Percentiles rank a stretch among this genome's conserved stretches.
Evolutionary conservation across 2,888 invertebrate species (phyloP).

Genomic region (Idaea biselata): DNA sequence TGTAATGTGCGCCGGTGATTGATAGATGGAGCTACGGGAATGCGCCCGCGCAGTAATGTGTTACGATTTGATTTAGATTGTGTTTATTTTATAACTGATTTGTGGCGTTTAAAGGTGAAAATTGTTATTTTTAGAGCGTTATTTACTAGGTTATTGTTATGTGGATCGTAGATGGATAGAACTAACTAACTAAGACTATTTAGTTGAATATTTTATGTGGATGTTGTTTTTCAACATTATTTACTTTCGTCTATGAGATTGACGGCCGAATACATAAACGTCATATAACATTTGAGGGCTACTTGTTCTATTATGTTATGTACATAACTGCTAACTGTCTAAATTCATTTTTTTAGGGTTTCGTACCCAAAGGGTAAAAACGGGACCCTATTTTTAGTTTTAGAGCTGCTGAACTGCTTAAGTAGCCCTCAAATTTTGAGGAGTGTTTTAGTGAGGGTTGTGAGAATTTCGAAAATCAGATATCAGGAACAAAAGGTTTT

Average conservation of each 20-base stretch:
- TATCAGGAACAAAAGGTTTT: too few relatives aligned
- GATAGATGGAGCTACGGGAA: constrained; percentile 67
- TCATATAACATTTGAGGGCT: too few relatives aligned
- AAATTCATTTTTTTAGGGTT: too few relatives aligned
- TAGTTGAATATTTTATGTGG: background rate
- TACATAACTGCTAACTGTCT: too few relatives aligned
- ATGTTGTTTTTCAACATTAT: background rate
- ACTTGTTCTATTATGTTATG: too few relatives aligned
- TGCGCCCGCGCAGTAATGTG: constrained; percentile 45
- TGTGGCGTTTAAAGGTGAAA: constrained; percentile 21
- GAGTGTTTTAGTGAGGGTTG: too few relatives aligned
- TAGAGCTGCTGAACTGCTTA: too few relatives aligned
- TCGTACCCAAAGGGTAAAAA: too few relatives aligned
- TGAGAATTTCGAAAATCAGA: too few relatives aligned
- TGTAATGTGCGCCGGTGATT: constrained; percentile 67
- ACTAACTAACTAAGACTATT: background rate
- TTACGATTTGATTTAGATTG: constrained; percentile 47
- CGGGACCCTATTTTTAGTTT: too few relatives aligned
- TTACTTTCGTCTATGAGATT: background rate
- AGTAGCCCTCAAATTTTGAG: too few relatives aligned
- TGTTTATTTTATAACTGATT: constrained; percentile 45
- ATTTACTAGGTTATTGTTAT: constrained; percentile 16
- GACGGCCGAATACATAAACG: too few relatives aligned
- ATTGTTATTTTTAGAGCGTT: constrained; percentile 21
- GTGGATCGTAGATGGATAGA: background rate